phyloP scores from a whole-genome alignment of 2,888 invertebrate species.

The Lithodes maja region DNA sequence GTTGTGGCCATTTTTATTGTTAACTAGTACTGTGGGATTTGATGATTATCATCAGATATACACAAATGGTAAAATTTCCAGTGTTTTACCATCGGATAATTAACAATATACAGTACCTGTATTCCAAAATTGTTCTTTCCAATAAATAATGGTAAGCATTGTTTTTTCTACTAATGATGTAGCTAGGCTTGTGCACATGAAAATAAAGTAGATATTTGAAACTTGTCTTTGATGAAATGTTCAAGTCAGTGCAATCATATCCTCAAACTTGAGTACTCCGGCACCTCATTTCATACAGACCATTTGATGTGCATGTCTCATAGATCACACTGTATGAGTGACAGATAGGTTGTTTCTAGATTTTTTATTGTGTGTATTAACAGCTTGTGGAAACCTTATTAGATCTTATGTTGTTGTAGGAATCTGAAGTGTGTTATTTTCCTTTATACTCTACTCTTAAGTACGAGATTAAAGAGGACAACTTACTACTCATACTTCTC shows the following conservation, averaged over 20 bases:
- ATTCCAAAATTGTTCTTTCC: conserved; percentile 21
- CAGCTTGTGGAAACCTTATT: conserved; percentile 42
- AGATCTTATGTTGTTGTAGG: conserved; percentile 44
- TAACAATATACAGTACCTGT: neutral
- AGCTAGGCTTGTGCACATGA: too few relatives aligned
- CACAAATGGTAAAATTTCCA: neutral
- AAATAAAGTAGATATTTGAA: conserved; percentile 4
- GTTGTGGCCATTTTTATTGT: too few relatives aligned
- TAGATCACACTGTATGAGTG: conserved; percentile 52
- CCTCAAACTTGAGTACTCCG: conserved; percentile 23
- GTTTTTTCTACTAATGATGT: too few relatives aligned
- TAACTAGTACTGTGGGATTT: too few relatives aligned
- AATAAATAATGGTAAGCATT: neutral
- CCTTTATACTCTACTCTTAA: neutral
- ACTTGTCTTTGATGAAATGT: conserved; percentile 14
- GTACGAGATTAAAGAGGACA: too few relatives aligned
- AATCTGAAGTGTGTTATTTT: conserved; percentile 40
- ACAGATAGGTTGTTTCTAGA: conserved; percentile 44
- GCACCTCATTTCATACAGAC: conserved; percentile 46
- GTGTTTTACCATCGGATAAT: neutral
- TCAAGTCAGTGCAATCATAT: conserved; percentile 56
- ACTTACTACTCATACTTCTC: too few relatives aligned
- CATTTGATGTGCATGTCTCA: conserved; percentile 49
- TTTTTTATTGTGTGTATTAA: conserved; percentile 54
- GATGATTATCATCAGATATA: too few relatives aligned